These are phyloP conservation scores for Mesocricetus auratus DNA, from an alignment of 2,113 vertebrate genomes.

Conservation along the genomic window DNA sequence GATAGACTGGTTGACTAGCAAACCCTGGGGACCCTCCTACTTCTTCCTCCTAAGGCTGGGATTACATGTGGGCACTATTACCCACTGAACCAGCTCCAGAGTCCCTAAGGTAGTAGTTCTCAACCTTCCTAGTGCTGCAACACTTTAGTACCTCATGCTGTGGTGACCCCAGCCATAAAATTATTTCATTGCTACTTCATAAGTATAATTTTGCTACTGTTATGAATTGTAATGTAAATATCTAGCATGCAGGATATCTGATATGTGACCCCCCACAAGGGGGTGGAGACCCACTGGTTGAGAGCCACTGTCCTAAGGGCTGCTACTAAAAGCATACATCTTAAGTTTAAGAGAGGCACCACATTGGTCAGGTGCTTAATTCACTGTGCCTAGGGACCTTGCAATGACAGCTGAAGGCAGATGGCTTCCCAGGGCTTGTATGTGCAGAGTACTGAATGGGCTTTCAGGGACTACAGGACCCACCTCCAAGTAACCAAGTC, in stretches of 20 bases:
- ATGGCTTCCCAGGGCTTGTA: accelerated
- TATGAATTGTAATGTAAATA: background rate
- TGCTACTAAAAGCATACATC: background rate
- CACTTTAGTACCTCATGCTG: background rate
- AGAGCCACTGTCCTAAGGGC: background rate
- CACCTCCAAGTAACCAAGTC: background rate
- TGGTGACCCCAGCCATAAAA: background rate
- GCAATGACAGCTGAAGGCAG: background rate
- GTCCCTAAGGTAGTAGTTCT: background rate
- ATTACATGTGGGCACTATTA: background rate
- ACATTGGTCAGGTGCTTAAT: background rate
- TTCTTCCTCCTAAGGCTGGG: background rate
- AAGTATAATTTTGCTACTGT: background rate
- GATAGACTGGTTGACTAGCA: background rate
- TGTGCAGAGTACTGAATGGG: accelerated
- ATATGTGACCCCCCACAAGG: background rate
- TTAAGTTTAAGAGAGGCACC: background rate
- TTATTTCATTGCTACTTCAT: background rate
- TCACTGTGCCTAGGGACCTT: background rate
- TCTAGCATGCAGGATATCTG: background rate
- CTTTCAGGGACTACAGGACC: background rate
- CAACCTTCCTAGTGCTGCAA: background rate
- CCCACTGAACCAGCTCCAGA: background rate
- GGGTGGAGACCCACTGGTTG: background rate
- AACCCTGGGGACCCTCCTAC: too few species aligned